These are phyloP conservation scores for Corapipo altera DNA, from an alignment of 2,113 vertebrate species.

Conservation along the genomic window DNA sequence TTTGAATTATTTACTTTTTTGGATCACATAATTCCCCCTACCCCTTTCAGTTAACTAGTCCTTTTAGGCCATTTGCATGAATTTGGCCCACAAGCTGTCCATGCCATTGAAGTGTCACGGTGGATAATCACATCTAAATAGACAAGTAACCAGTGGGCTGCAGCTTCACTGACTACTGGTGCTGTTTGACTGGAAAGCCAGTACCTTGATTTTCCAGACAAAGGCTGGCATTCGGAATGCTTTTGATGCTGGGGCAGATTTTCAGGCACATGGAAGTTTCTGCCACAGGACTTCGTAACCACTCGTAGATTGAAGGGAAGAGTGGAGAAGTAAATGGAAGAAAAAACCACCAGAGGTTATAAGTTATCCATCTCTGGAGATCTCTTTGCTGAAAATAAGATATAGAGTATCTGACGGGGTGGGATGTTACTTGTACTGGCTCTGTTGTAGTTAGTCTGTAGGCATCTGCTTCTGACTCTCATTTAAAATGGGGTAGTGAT, in stretches of 20 bases:
- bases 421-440: background rate
- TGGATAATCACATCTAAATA: background rate
- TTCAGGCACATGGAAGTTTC: background rate
- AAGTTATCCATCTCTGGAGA: background rate
- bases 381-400: background rate
- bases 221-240: background rate
- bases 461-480: background rate
- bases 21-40: accelerated
- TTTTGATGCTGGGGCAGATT: background rate
- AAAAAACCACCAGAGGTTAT: background rate
- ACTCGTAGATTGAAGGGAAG: background rate
- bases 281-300: background rate
- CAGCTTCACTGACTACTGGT: background rate
- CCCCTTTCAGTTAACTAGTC: background rate
- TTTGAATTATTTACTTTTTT: background rate
- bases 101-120: background rate
- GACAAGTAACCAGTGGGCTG: background rate
- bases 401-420: background rate
- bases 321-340: background rate
- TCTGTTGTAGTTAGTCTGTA: background rate
- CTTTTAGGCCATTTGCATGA: background rate
- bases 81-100: background rate
- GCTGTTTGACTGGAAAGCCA: background rate
- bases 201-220: background rate
- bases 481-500: background rate